Evolutionary conservation across 2,113 vertebrate genomes (phyloP), one percentile per base, ranked within the genome.

Genomic region (Equus przewalskii): DNA sequence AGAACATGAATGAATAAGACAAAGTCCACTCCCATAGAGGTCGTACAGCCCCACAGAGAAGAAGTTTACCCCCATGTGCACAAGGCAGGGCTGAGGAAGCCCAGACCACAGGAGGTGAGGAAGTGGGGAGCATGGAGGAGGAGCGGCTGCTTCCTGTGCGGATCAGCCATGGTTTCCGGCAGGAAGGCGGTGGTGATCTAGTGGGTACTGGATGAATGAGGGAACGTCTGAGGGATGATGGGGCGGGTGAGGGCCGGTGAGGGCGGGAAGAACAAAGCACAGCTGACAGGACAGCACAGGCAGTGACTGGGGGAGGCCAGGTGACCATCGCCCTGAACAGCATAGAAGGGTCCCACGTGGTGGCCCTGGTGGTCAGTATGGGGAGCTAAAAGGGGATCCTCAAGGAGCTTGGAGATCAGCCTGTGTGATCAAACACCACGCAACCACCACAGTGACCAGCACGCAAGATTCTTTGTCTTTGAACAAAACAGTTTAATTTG

Each of bases 321-420:
- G 60, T 26, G 41, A 5, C 15, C 24, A 11, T 26, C 14, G 26
- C 12, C 22, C 54, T 15, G 30, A 24, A 70, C 30, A 56, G 26
- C 24, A 58, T 5, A 5, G 21, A 6, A 15, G 16, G 0, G 36
- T 41, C 19, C 26, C 33, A 36, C 7, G 1, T 0, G 5, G 11
- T 24, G 30, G 5, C 36, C 15, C 36, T 9, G 5, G 22, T 3
- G 80, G 36, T 30, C 6, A 0, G 0, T 0, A 0, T 22, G 30
- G 8, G 33, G 5, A 30, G 21, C 28, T 36, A 26, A 6, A 15
- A 22, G 26, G 14, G 12, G 11, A 3, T 14, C 56, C 8, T 5
- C 6, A 2, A 73, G 0, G 11, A 28, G 15, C 21, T 28, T 0
- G 0, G 60, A 7, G 28, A 7, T 41, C 0, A 22, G 0, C 58